Evolutionary conservation across 37 sponge, comb jelly and placozoan genomes (phyloP).

Genomic region (Beroe forskalii): DNA sequence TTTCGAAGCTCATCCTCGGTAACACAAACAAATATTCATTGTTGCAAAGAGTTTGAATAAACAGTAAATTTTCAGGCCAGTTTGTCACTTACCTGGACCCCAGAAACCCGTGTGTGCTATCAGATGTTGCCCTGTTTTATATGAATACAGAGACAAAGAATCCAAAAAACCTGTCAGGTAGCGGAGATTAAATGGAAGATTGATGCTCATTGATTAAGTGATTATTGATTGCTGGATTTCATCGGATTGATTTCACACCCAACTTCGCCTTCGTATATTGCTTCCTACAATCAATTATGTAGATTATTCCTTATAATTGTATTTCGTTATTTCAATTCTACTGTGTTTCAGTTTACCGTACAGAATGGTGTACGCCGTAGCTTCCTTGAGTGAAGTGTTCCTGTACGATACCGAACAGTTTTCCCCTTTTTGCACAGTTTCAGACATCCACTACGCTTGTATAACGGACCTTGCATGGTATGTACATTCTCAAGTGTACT

Average conservation of each 20-base stretch:
- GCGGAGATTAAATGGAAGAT: too few species aligned
- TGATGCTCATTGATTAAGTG: too few species aligned
- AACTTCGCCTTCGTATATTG: too few species aligned
- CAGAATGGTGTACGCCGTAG: constrained; percentile 94
- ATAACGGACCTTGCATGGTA: constrained; percentile 95
- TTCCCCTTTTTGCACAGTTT: constrained; percentile 78
- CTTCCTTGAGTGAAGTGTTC: constrained; percentile 75
- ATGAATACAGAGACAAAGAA: constrained; percentile 68
- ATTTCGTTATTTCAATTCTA: too few species aligned
- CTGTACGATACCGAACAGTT: constrained; percentile 92
- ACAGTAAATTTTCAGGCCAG: constrained; percentile 70
- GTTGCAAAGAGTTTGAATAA: too few species aligned
- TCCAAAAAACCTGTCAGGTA: neutral
- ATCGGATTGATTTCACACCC: too few species aligned
- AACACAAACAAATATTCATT: too few species aligned
- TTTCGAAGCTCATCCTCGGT: too few species aligned
- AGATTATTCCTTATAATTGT: too few species aligned
- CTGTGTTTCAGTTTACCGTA: constrained; percentile 79
- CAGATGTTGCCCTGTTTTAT: constrained; percentile 81
- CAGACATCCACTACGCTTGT: constrained; percentile 88
- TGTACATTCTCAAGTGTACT: too few species aligned
- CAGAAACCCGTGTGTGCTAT: constrained; percentile 84
- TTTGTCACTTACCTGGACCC: constrained; percentile 78
- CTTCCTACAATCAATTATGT: too few species aligned
- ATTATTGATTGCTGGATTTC: too few species aligned